Evolutionary conservation across 2,113 vertebrate genomes (phyloP), one percentile per base, ranked within the genome.

Genomic region (Elanus axillaris): DNA sequence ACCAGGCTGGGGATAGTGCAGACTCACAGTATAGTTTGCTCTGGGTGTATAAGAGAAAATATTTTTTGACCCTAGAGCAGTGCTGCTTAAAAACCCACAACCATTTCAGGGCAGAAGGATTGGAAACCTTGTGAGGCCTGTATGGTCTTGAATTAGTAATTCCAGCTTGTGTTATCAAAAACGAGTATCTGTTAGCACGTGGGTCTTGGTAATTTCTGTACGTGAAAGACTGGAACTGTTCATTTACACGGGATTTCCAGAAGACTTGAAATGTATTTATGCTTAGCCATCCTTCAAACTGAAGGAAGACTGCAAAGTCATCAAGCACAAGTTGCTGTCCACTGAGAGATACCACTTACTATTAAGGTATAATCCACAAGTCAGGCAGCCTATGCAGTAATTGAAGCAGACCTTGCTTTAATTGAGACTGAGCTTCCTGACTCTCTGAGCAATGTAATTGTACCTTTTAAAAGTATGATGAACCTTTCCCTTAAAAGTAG

Each of bases 41-140:
- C 6, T 25, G 22, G 16, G 7, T 20, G 0, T 8, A 2, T 0
- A 8, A 45, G 13, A 31, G 14, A 10, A 56, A 36, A 27, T 3
- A 2, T 27, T 40, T 21, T 3, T 19, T 48, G 53, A 26, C 17
- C 8, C 21, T 26, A 40, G 34, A 38, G 32, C 20, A 23, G n/a
- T 7, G 34, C 8, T 43, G 45, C 23, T 45, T 10, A 11, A 50
- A 66, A 58, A 59, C 31, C 0, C 16, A 29, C 19, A 25, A 45
- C 5, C 13, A 5, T 0, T 1, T 13, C 7, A 13, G 59, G 25
- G 22, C 15, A 11, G 7, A 21, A 48, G 17, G 4, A 4, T 0
- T 43, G 63, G 47, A n/a, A 64, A 10, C 21, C 40, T n/a, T 18
- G 8, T 3, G 21, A 34, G 36, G 21, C 15, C 17, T 73, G 10